phyloP scores from a whole-genome alignment of 2,113 vertebrate genomes.

The Dipodomys ordii region DNA sequence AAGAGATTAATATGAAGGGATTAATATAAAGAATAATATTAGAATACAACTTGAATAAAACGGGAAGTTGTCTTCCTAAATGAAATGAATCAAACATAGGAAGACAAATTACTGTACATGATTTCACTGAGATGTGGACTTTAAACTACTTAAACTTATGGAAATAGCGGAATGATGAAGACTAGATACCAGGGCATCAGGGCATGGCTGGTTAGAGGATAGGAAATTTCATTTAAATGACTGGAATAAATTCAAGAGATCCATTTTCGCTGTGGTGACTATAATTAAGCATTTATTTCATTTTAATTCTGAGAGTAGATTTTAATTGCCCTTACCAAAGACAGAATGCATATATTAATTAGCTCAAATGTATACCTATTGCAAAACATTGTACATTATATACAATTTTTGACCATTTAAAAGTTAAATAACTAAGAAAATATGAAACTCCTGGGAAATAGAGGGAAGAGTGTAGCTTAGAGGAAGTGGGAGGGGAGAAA shows the following conservation, averaged over 20 bases:
- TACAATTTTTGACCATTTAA: background rate
- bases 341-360: background rate
- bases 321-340: background rate
- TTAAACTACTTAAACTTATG: background rate
- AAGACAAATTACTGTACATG: background rate
- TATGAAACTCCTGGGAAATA: background rate
- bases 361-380: background rate
- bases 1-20: too few species aligned
- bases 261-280: background rate
- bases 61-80: background rate
- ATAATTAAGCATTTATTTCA: background rate
- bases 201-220: background rate
- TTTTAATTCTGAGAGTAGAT: background rate
- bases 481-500: background rate
- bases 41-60: background rate
- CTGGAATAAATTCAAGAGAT: background rate
- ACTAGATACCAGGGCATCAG: too few species aligned
- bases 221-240: background rate
- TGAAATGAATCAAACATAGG: background rate
- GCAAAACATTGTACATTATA: background rate
- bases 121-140: background rate
- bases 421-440: conserved; percentile 9
- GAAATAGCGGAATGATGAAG: background rate
- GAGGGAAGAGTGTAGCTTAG: background rate
- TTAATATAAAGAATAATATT: background rate